Base-by-base conservation (phyloP, 2,113 vertebrate species). In the Phoxinus phoxinus region DNA sequence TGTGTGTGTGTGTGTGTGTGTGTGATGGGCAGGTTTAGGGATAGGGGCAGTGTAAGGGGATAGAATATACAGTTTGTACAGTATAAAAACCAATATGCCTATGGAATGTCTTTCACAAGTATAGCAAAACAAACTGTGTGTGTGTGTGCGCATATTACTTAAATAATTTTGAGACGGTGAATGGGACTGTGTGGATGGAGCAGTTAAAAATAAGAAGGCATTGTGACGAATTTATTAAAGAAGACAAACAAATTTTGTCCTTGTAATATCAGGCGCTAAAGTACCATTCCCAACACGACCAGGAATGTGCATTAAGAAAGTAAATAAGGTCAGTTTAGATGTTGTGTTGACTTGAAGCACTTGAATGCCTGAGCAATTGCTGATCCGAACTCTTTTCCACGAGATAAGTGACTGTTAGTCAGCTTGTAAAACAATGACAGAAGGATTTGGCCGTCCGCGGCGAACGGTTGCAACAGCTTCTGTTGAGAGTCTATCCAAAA, bases 391-490 rank as follows among this genome's bases (percentile, higher is more conserved):
- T 46, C 13, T 44, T 27, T 80, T 63, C 15, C 58, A 63, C 4
- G 13, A 63, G 77, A 63, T 80, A 80, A 80, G 77, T 46, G 77
- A 44, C n/a, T 46, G 58, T 80, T 80, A 79, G 53, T 79, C 53
- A 46, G 56, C 37, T 27, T 37, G 48, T 35, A 37, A 19, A 80
- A 79, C 35, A 44, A 59, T 25, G 37, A 80, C 58, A 44, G 77
- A 27, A 61, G 32, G 58, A 13, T 63, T 44, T 41, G 53, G 53
- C 76, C 53, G 21, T 8, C 7, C 11, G 6, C 11, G 12, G 35
- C 9, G 58, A 27, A 44, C 58, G 19, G 77, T 80, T 80, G 77
- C 77, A 63, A 80, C 77, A 80, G 77, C 77, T 80, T 80, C 77
- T 80, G 77, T 80, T 44, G 58, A 63, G 77, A 63, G 77, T 80